Percentiles rank a stretch among this genome's conserved stretches.
Conservation (phyloP, 2,797 vertebrate genomes). For the Babyrousa celebensis region DNA sequence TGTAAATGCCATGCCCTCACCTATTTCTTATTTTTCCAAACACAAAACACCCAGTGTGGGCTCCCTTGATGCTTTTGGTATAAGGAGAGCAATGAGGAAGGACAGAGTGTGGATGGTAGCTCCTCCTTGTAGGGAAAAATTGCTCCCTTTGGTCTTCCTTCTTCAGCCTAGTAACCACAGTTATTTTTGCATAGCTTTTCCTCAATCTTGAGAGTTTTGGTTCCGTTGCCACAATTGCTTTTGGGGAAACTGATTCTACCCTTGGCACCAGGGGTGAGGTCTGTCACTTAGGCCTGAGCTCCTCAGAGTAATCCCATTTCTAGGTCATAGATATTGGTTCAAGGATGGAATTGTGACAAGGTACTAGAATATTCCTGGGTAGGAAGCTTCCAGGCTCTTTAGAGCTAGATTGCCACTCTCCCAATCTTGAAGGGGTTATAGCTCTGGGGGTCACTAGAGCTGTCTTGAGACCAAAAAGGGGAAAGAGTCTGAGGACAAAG, state of each 20-base stretch:
- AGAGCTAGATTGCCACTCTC: slow-evolving; percentile 9
- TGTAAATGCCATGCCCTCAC: neutral
- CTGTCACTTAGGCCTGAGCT: slow-evolving; percentile 8
- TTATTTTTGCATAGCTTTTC: slow-evolving; percentile 2
- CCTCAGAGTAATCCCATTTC: neutral
- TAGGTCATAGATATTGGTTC: neutral
- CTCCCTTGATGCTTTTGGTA: neutral
- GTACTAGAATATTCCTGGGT: neutral
- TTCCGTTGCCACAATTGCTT: neutral
- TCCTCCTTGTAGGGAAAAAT: slow-evolving; percentile 12
- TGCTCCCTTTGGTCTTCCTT: neutral
- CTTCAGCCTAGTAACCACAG: neutral
- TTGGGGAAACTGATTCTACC: neutral
- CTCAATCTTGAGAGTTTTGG: slow-evolving; percentile 18
- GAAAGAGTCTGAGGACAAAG: slow-evolving; percentile 25
- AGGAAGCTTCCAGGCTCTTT: slow-evolving; percentile 35
- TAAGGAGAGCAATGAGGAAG: slow-evolving; percentile 13
- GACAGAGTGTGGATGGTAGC: neutral
- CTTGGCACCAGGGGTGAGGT: slow-evolving; percentile 2
- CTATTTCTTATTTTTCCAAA: slow-evolving; percentile 50
- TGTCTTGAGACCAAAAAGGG: slow-evolving; percentile 35
- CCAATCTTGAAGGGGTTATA: neutral
- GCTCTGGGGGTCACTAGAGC: neutral
- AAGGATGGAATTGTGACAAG: neutral
- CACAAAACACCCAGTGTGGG: neutral